Conservation (phyloP, 2,797 vertebrate genomes). For the Octomys mimax region DNA sequence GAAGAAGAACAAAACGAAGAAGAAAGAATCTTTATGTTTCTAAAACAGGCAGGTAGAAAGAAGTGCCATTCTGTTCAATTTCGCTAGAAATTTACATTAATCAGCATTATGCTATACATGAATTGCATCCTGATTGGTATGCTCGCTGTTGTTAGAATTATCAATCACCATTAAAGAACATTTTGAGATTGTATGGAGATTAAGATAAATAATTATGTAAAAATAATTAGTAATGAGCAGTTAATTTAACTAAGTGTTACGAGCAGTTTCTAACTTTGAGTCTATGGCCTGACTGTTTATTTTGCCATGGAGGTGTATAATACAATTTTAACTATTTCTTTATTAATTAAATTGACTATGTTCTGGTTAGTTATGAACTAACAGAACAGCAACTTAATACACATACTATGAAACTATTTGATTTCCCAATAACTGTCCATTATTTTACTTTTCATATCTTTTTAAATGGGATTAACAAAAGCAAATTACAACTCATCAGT, state of each 20-base stretch:
- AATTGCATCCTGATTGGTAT: not conserved
- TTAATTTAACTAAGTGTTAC: not conserved
- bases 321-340: constrained; percentile 42
- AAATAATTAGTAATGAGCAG: not conserved
- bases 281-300: not conserved
- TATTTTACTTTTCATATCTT: not conserved
- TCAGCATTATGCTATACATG: not conserved
- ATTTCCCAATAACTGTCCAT: constrained; percentile 15
- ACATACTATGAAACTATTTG: not conserved
- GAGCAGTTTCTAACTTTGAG: not conserved
- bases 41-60: not conserved
- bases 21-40: not conserved
- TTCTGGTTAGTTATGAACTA: not conserved
- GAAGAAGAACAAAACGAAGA: not conserved
- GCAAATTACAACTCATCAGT: constrained; percentile 43
- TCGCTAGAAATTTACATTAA: not conserved
- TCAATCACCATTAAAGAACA: not conserved
- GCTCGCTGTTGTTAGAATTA: not conserved
- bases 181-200: not conserved
- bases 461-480: constrained; percentile 7
- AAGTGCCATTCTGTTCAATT: not conserved
- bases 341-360: not conserved
- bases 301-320: not conserved
- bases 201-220: constrained; percentile 9
- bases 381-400: constrained; percentile 38